These are phyloP conservation scores for Epizoanthus illoricatus DNA, from an alignment of 92 coral and sea anemone genomes.

Conservation along the genomic window DNA sequence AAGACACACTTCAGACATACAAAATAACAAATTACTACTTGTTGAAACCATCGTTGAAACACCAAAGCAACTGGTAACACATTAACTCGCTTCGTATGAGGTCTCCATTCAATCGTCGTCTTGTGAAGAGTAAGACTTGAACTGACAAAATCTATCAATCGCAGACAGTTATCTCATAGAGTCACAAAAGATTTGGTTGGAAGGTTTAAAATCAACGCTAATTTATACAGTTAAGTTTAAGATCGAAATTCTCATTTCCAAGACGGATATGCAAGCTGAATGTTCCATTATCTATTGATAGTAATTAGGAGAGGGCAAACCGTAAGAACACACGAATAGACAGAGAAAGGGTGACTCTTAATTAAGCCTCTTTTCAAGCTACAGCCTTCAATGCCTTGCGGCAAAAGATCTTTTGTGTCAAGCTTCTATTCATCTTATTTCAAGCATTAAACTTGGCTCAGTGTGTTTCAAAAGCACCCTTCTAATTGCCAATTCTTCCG, in stretches of 20 bases:
- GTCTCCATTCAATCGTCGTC: too few relatives aligned
- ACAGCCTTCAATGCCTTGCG: slow-evolving; percentile 51
- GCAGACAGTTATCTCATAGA: too few relatives aligned
- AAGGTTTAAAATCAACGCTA: too few relatives aligned
- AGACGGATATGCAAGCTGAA: slow-evolving; percentile 7
- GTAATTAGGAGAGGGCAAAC: slow-evolving; percentile 39
- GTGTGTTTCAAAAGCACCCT: slow-evolving; percentile 32
- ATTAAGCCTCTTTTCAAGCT: slow-evolving; percentile 52
- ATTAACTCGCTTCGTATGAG: too few relatives aligned
- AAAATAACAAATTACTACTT: background rate
- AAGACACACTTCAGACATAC: background rate
- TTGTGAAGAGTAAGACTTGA: too few relatives aligned
- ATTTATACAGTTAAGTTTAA: background rate
- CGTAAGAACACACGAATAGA: slow-evolving; percentile 22
- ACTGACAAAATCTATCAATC: too few relatives aligned
- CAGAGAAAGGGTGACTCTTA: slow-evolving; percentile 58
- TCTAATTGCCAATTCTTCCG: slow-evolving; percentile 61
- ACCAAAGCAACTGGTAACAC: too few relatives aligned
- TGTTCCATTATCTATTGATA: slow-evolving; percentile 14
- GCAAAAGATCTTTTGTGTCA: slow-evolving; percentile 44
- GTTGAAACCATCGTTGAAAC: background rate
- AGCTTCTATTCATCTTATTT: slow-evolving; percentile 34
- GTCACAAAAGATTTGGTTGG: too few relatives aligned
- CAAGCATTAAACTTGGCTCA: slow-evolving; percentile 34
- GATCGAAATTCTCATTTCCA: background rate